Base-by-base conservation (phyloP, 2,888 invertebrate genomes). In the Allacma fusca region DNA sequence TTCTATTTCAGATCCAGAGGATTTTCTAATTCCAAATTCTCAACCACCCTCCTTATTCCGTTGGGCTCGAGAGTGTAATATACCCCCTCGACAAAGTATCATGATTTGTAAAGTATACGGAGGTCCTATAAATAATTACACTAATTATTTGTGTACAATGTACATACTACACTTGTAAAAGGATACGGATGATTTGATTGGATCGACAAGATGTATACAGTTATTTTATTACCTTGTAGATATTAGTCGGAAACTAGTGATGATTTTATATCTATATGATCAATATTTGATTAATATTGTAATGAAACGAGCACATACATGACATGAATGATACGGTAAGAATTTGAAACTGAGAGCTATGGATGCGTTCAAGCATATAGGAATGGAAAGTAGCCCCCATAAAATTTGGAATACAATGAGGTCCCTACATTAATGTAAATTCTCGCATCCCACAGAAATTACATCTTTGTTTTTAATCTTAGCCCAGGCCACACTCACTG, bases 11-110 rank as follows among this genome's bases (percentile, higher is more conserved):
- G 24, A 62, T n/a, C 24, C 16, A 62, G 7, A 62, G 2, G 26
- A 62, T 62, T 26, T 62, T 62, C 62, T 62, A 62, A 62, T 62
- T 62, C 62, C n/a, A 21, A 62, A 62, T 62, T 62, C 62, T 62
- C 23, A 24, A 23, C 62, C 23, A 62, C 16, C 24, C 62, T 62
- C 24, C 62, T 24, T 24, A 62, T 34, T 34, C 34, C 34, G 4
- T 34, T 34, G 34, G n/a, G n/a, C n/a, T n/a, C n/a, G n/a, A n/a
- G n/a, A n/a, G n/a, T n/a, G n/a, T n/a, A n/a, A n/a, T n/a, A n/a
- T n/a, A n/a, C n/a, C n/a, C n/a, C n/a, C n/a, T n/a, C n/a, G n/a
- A n/a, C n/a, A n/a, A n/a, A n/a, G n/a, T n/a, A n/a, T n/a, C n/a
- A n/a, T n/a, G n/a, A n/a, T n/a, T n/a, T n/a, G n/a, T n/a, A n/a